Conservation (phyloP, 2,113 vertebrate genomes). For the Cephalopterus ornatus region DNA sequence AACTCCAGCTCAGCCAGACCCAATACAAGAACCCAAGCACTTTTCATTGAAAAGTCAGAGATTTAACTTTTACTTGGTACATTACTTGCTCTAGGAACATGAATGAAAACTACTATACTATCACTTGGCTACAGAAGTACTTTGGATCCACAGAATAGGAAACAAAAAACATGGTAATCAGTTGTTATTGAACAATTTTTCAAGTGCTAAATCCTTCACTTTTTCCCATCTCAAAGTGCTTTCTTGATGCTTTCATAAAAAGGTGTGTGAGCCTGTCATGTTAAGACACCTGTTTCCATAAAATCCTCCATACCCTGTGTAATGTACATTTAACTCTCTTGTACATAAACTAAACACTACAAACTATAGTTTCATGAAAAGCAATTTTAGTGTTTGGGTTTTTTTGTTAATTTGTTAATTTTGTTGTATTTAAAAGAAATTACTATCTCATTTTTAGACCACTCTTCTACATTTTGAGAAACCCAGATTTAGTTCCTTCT, state of each 20-base stretch:
- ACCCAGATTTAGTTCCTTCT: background rate
- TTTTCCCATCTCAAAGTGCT: background rate
- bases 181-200: background rate
- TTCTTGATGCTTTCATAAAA: background rate
- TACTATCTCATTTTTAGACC: background rate
- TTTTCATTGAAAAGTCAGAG: background rate
- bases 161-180: background rate
- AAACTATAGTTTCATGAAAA: background rate
- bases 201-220: background rate
- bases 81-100: background rate
- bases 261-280: background rate
- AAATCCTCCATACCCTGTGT: background rate
- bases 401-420: background rate
- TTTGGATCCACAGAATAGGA: background rate
- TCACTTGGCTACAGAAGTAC: background rate
- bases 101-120: background rate
- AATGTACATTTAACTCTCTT: background rate
- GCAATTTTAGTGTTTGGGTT: background rate
- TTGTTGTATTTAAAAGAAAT: background rate
- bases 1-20: too few relatives aligned
- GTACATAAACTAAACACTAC: background rate
- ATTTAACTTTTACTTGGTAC: background rate
- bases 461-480: background rate
- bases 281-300: background rate
- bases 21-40: background rate